These are phyloP conservation scores for Lamellibrachia luymesi DNA, from an alignment of 1,140 invertebrate genomes.

Conservation along the genomic window DNA sequence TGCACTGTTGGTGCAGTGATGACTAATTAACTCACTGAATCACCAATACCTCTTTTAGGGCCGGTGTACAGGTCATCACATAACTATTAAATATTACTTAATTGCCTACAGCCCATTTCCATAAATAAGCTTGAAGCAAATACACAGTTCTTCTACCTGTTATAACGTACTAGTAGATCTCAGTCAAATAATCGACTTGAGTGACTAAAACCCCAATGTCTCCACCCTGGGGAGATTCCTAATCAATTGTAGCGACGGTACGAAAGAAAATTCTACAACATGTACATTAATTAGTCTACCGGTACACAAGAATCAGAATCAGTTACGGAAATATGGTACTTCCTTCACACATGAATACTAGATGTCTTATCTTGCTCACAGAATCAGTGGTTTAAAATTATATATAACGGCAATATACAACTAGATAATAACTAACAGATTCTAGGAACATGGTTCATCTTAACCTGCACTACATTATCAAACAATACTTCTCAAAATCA, in stretches of 20 bases:
- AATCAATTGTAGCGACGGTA: background rate
- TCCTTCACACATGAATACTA: background rate
- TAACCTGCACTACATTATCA: background rate
- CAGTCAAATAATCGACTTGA: background rate
- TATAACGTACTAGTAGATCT: background rate
- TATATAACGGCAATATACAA: background rate
- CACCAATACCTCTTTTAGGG: background rate
- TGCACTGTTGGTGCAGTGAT: background rate
- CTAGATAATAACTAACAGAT: background rate
- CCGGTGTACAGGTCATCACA: background rate
- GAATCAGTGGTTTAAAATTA: background rate
- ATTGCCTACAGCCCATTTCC: background rate
- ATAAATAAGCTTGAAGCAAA: slow-evolving; percentile 5
- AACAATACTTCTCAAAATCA: background rate
- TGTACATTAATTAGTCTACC: background rate
- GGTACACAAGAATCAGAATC: background rate
- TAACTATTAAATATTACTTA: background rate
- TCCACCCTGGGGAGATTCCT: background rate
- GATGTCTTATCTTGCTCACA: background rate
- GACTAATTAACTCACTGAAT: background rate
- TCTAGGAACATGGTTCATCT: background rate
- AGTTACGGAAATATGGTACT: background rate
- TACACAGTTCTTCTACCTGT: background rate
- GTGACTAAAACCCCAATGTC: background rate
- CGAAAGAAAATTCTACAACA: background rate